Conservation (phyloP, 2,888 invertebrate genomes). For the Orchestes rusci region DNA sequence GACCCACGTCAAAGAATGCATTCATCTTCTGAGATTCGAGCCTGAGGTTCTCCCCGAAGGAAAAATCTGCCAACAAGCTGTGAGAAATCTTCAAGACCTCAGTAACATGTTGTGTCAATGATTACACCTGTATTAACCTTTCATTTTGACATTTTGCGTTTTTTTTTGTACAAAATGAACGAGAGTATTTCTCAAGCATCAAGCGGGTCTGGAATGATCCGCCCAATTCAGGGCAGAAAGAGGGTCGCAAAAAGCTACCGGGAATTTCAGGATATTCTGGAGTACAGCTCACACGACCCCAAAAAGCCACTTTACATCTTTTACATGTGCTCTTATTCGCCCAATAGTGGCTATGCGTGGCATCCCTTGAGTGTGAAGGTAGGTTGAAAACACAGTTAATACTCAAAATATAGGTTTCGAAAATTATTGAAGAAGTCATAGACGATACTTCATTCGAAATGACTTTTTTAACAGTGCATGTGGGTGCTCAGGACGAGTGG, state of each 20-base stretch:
- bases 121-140: too few relatives aligned
- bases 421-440: neutral
- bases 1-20: conserved; percentile 53
- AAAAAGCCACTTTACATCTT: neutral
- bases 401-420: neutral
- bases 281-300: too few relatives aligned
- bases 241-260: too few relatives aligned
- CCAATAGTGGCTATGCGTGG: neutral
- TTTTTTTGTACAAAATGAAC: too few relatives aligned
- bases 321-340: neutral
- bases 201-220: too few relatives aligned
- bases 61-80: conserved; percentile 60
- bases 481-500: conserved; percentile 14
- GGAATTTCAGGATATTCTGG: too few relatives aligned
- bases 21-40: conserved; percentile 60
- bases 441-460: neutral
- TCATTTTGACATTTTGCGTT: too few relatives aligned
- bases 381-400: too few relatives aligned
- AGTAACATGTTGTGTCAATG: too few relatives aligned
- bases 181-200: too few relatives aligned
- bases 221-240: too few relatives aligned
- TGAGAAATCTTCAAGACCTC: conserved; percentile 55
- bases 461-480: conserved; percentile 4
- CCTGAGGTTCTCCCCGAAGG: conserved; percentile 67
- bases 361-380: neutral